Evolutionary conservation across 2,888 invertebrate species (phyloP).

Genomic region (Fragum whitleyi): DNA sequence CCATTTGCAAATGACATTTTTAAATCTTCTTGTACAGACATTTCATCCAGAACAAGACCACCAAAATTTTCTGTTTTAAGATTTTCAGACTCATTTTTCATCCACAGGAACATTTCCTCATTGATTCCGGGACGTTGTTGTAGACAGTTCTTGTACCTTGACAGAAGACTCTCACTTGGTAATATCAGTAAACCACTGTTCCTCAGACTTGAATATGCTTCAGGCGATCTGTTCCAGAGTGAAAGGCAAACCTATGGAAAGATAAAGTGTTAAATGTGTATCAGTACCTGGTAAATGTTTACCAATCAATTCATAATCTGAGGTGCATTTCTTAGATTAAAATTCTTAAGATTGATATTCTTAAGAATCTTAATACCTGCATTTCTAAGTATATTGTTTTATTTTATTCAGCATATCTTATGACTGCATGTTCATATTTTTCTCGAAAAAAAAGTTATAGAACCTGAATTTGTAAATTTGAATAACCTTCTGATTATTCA

Average conservation of each 20-base stretch:
- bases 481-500: no score
- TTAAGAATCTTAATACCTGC: no score
- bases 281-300: not conserved
- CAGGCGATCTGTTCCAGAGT: slow-evolving; percentile 38
- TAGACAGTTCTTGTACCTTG: slow-evolving; percentile 32
- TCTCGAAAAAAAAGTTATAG: no score
- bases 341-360: not conserved
- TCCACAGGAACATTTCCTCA: slow-evolving; percentile 35
- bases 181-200: slow-evolving; percentile 26
- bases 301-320: no score
- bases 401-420: no score
- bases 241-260: slow-evolving; percentile 34
- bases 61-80: slow-evolving; percentile 33
- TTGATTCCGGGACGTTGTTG: slow-evolving; percentile 26
- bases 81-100: slow-evolving; percentile 30
- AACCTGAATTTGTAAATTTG: no score
- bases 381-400: no score
- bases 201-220: slow-evolving; percentile 26
- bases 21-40: slow-evolving; percentile 46
- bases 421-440: no score
- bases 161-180: slow-evolving; percentile 24
- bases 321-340: no score
- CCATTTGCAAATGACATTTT: slow-evolving; percentile 33
- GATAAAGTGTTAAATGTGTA: not conserved
- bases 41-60: slow-evolving; percentile 47